phyloP scores from a whole-genome alignment of 2,113 vertebrate species.

The Phalacrocorax aristotelis region DNA sequence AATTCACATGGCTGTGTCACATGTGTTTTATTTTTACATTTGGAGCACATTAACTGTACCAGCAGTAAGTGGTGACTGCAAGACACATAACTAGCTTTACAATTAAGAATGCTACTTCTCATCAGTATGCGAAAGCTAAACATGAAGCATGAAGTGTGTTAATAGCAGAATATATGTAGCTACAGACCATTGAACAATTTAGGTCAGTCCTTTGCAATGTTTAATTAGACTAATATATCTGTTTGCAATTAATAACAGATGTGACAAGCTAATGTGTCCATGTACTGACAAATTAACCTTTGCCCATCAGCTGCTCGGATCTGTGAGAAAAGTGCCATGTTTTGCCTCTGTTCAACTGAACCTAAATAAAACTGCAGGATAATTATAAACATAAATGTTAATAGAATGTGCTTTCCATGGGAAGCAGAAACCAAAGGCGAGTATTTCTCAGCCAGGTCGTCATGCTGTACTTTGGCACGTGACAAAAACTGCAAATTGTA shows the following conservation, averaged over 20 bases:
- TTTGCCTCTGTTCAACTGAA: slow-evolving; percentile 78
- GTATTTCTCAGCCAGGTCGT: slow-evolving; percentile 39
- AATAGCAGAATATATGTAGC: slow-evolving; percentile 72
- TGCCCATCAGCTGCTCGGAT: slow-evolving; percentile 94
- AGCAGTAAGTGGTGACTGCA: slow-evolving; percentile 69
- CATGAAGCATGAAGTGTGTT: slow-evolving; percentile 76
- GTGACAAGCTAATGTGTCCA: slow-evolving; percentile 91
- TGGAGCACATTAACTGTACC: slow-evolving; percentile 68
- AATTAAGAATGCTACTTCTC: slow-evolving; percentile 75
- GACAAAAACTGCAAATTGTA: slow-evolving; percentile 60
- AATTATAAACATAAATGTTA: slow-evolving; percentile 95
- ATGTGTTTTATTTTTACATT: slow-evolving; percentile 75
- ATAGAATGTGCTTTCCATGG: slow-evolving; percentile 74
- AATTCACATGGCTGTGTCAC: slow-evolving; percentile 77
- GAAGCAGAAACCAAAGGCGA: slow-evolving; percentile 43
- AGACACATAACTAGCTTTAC: slow-evolving; percentile 66
- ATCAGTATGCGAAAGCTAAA: slow-evolving; percentile 73
- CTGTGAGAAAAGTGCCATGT: slow-evolving; percentile 93
- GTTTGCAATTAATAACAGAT: slow-evolving; percentile 96
- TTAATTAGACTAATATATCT: slow-evolving; percentile 88
- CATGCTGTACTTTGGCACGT: not conserved
- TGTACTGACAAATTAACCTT: slow-evolving; percentile 90
- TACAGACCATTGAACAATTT: slow-evolving; percentile 82
- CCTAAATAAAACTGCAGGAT: slow-evolving; percentile 80
- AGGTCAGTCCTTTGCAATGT: slow-evolving; percentile 82